These are phyloP conservation scores for Cryptoblepharus egeriae DNA, from an alignment of 2,797 vertebrate genomes.

Conservation along the genomic window DNA sequence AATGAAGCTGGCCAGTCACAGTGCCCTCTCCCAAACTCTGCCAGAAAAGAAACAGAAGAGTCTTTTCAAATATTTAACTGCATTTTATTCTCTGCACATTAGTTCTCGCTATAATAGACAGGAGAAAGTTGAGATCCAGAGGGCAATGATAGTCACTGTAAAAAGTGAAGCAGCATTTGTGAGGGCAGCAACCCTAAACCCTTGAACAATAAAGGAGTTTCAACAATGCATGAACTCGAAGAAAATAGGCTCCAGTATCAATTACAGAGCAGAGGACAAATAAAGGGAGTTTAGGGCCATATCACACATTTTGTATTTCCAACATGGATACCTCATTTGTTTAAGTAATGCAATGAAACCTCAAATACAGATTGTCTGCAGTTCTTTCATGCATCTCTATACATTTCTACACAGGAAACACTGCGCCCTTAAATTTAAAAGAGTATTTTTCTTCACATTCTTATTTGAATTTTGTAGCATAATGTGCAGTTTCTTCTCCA, in stretches of 20 bases:
- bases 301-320: background rate
- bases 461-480: background rate
- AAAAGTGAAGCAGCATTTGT: constrained; percentile 29
- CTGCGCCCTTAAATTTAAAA: too few species aligned
- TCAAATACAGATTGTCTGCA: background rate
- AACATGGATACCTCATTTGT: background rate
- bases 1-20: background rate
- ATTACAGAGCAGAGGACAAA: background rate
- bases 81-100: constrained; percentile 27
- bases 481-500: background rate
- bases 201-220: background rate
- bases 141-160: background rate
- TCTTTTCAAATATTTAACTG: constrained; percentile 40
- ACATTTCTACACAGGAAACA: background rate
- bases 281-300: background rate
- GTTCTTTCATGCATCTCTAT: background rate
- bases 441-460: background rate
- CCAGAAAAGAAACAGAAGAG: constrained; percentile 53
- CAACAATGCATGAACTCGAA: background rate
- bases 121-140: constrained; percentile 48
- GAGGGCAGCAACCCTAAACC: background rate
- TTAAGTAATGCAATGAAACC: background rate
- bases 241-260: background rate
- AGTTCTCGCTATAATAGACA: constrained; percentile 24
- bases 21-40: constrained; percentile 20